Conservation (phyloP, 2,797 vertebrate species). For the Myotis findleyi region DNA sequence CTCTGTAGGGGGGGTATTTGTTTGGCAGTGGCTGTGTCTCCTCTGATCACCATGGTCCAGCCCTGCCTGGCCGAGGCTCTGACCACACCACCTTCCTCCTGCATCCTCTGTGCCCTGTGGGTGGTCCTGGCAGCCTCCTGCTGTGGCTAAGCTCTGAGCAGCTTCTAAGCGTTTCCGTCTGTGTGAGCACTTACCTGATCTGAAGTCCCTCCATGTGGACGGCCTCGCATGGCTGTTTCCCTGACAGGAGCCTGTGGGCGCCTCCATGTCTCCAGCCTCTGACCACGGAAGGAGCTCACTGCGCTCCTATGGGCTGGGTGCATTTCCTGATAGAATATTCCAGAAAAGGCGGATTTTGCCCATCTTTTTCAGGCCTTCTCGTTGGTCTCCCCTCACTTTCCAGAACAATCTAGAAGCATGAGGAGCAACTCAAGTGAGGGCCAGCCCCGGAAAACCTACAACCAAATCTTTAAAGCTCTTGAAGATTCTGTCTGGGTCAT, state of each 20-base stretch:
- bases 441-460: conserved; percentile 64
- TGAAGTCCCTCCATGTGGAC: not conserved
- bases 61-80: not conserved
- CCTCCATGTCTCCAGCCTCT: not conserved
- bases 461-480: conserved; percentile 65
- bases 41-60: not conserved
- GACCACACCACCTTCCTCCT: not conserved
- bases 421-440: conserved; percentile 62
- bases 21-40: not conserved
- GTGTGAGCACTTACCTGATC: not conserved
- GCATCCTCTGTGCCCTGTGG: not conserved
- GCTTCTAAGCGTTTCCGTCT: not conserved
- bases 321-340: not conserved
- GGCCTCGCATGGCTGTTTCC: not conserved
- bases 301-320: not conserved
- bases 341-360: not conserved
- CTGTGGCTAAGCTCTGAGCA: not conserved
- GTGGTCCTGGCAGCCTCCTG: not conserved
- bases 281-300: not conserved
- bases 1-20: not conserved
- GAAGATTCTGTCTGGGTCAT: conserved; percentile 71
- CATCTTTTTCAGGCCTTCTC: not conserved
- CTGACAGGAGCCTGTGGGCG: no score
- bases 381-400: not conserved
- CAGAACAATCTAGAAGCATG: conserved; percentile 18